Conservation (phyloP, 37 sponge, comb jelly and placozoan species). For the Hexactinellida sp. region DNA sequence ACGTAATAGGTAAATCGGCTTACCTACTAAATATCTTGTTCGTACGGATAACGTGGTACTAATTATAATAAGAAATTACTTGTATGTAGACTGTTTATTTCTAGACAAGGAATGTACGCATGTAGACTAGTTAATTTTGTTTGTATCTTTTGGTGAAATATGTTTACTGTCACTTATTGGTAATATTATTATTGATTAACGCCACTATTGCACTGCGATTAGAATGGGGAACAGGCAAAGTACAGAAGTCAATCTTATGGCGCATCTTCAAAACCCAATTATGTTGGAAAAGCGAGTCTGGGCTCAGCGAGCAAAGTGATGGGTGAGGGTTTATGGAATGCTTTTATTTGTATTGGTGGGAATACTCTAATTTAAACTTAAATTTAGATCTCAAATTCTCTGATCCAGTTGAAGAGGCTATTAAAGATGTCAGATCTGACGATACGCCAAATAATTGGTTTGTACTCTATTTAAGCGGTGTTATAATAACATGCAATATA, state of each 20-base stretch:
- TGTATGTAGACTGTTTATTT: too few species aligned
- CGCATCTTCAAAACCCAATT: background rate
- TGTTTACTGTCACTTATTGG: background rate
- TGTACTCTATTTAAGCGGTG: background rate
- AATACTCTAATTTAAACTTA: background rate
- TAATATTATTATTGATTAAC: background rate
- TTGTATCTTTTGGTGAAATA: too few species aligned
- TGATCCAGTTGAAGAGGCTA: slow-evolving; percentile 33
- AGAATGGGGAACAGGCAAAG: background rate
- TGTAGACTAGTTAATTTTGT: too few species aligned
- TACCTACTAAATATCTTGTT: too few species aligned
- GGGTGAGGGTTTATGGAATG: background rate
- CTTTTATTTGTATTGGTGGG: background rate
- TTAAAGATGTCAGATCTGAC: slow-evolving; percentile 46
- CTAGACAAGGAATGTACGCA: too few species aligned
- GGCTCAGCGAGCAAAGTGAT: background rate
- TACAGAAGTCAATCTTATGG: background rate
- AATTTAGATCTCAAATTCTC: slow-evolving; percentile 33
- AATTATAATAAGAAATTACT: too few species aligned
- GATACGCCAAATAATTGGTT: slow-evolving; percentile 35
- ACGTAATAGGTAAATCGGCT: too few species aligned
- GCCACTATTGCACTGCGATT: background rate
- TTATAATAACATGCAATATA: background rate
- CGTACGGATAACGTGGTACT: too few species aligned
- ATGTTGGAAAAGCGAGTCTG: background rate